A percentile compares a stretch with the other conserved stretches of the same genome.
These are phyloP conservation scores for Lethocerus indicus DNA, from an alignment of 1,140 invertebrate species.

Conservation along the genomic window DNA sequence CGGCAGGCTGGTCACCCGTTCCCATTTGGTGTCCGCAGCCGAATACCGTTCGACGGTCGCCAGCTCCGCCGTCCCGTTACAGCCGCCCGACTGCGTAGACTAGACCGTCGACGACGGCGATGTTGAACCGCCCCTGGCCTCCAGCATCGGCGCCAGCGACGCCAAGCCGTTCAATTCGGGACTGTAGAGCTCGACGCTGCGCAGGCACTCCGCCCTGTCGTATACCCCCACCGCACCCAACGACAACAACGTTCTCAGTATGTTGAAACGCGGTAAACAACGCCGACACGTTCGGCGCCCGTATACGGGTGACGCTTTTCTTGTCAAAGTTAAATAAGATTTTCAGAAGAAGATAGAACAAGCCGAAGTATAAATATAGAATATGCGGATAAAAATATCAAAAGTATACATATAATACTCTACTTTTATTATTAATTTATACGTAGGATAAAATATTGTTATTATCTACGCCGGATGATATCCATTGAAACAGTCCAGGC, in stretches of 20 bases:
- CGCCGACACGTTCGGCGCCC: too few relatives aligned
- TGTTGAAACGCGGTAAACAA: too few relatives aligned
- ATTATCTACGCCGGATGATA: too few relatives aligned
- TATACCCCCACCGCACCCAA: constrained; percentile 47
- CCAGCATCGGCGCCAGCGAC: constrained; percentile 34
- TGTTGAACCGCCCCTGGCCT: constrained; percentile 30
- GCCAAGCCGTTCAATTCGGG: constrained; percentile 35
- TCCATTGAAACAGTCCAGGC: too few relatives aligned
- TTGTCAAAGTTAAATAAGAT: too few relatives aligned
- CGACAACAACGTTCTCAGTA: constrained; percentile 1
- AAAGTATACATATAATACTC: background rate
- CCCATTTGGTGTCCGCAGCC: constrained; percentile 40
- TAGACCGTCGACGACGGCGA: constrained; percentile 36
- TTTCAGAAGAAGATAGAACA: too few relatives aligned
- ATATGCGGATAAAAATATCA: constrained; percentile 15
- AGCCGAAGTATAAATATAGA: too few relatives aligned
- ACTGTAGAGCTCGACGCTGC: constrained; percentile 42
- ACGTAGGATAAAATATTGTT: too few relatives aligned
- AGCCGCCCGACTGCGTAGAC: constrained; percentile 65
- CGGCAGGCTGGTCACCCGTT: constrained; percentile 36
- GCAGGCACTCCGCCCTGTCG: constrained; percentile 66
- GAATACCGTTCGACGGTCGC: constrained; percentile 48
- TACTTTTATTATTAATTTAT: background rate
- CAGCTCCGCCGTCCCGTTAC: constrained; percentile 58
- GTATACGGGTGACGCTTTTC: too few relatives aligned